Percentiles rank a stretch among this genome's conserved stretches.
Evolutionary conservation across 1,140 invertebrate genomes (phyloP).

Genomic region (Mercenaria mercenaria): DNA sequence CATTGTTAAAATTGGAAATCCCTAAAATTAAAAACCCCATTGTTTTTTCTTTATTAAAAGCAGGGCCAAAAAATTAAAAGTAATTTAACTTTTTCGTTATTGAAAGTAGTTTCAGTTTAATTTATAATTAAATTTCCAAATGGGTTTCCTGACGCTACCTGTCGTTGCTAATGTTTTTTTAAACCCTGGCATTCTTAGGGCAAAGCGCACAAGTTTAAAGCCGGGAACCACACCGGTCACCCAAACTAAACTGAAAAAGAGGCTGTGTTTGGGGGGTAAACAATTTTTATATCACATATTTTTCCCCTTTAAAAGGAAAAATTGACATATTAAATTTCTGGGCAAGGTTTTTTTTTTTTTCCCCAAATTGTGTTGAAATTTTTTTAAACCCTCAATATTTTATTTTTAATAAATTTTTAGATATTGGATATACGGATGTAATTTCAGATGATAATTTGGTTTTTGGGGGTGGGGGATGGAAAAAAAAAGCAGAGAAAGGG

Average conservation of each 20-base stretch:
- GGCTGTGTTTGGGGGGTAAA: conserved; percentile 54
- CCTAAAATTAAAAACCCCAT: conserved; percentile 5
- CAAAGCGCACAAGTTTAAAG: not conserved
- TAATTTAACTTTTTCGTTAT: no score
- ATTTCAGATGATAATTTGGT: no score
- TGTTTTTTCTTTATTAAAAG: conserved; percentile 34
- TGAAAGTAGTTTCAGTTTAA: conserved; percentile 63
- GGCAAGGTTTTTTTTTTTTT: no score
- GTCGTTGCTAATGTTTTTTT: not conserved
- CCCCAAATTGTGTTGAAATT: no score
- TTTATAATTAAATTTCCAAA: not conserved
- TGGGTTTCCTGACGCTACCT: conserved; percentile 29
- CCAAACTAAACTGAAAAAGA: conserved; percentile 1
- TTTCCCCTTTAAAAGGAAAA: no score
- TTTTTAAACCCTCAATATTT: no score
- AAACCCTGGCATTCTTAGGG: not conserved
- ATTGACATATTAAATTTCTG: no score
- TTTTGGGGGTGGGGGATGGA: no score
- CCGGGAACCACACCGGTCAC: conserved; percentile 20
- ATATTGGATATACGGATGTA: no score
- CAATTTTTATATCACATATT: not conserved
- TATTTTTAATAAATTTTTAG: no score
- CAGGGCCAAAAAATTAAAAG: not conserved
- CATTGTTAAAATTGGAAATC: no score
- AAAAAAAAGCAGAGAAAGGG: no score